Conservation (phyloP, 2,113 vertebrate genomes). For the Daubentonia madagascariensis region DNA sequence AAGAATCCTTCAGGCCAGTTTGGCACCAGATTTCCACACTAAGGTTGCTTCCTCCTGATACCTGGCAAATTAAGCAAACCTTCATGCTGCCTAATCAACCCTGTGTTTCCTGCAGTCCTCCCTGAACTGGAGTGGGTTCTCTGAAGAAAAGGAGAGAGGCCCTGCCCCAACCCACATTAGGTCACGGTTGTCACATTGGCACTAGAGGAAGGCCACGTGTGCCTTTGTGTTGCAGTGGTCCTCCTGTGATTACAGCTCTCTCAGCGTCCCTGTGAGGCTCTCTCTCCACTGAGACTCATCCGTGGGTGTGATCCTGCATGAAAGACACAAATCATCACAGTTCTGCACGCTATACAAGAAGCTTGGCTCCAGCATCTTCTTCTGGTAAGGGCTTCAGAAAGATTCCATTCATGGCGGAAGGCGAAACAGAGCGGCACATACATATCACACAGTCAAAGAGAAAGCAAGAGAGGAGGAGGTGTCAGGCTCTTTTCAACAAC, state of each 20-base stretch:
- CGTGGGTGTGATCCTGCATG: too few species aligned
- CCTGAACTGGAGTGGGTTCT: background rate
- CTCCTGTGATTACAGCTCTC: background rate
- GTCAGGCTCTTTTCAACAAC: too few species aligned
- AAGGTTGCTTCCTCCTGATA: background rate
- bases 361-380: too few species aligned
- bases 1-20: background rate
- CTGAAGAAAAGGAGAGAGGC: background rate
- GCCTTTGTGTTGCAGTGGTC: too few species aligned
- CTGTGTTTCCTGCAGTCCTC: background rate
- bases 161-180: too few species aligned
- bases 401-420: too few species aligned
- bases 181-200: background rate
- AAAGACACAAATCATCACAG: background rate
- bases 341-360: too few species aligned
- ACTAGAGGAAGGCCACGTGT: background rate
- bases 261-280: background rate
- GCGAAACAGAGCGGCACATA: too few species aligned
- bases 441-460: too few species aligned
- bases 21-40: background rate
- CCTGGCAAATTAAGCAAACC: background rate
- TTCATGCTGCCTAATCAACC: background rate
- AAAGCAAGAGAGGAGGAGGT: too few species aligned
- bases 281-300: background rate
- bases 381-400: too few species aligned